These are phyloP conservation scores for Babylonia areolata DNA, from an alignment of 1,140 invertebrate genomes.

Conservation along the genomic window DNA sequence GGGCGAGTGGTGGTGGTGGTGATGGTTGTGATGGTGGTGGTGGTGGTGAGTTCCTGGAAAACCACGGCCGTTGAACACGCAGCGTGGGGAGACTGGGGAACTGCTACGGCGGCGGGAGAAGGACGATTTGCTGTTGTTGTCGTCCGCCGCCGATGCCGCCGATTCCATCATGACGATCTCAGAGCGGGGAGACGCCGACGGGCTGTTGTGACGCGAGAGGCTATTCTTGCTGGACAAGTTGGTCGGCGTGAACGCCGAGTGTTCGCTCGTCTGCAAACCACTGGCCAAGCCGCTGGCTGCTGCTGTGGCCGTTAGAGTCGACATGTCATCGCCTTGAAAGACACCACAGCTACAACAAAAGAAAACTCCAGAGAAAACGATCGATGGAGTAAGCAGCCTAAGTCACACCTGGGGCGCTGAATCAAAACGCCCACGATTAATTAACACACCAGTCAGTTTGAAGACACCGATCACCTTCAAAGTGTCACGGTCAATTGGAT, in stretches of 20 bases:
- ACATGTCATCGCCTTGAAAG: too few species aligned
- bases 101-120: background rate
- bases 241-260: slow-evolving; percentile 19
- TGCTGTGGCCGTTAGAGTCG: background rate
- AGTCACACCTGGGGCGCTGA: too few species aligned
- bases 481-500: too few species aligned
- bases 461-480: too few species aligned
- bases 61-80: background rate
- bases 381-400: too few species aligned
- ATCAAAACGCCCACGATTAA: too few species aligned
- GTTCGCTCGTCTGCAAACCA: background rate
- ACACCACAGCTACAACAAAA: too few species aligned
- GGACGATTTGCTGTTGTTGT: background rate
- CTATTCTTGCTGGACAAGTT: background rate
- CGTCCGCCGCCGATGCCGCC: background rate
- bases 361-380: too few species aligned
- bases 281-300: background rate
- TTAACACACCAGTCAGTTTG: too few species aligned
- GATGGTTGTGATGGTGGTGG: background rate
- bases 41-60: too few species aligned
- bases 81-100: background rate
- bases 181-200: background rate
- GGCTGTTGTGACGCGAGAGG: background rate
- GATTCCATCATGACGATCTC: too few species aligned
- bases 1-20: background rate